A percentile compares a stretch with the other conserved stretches of the same genome.
phyloP scores from a whole-genome alignment of 2,888 invertebrate species.

The Xanthia icteritia region DNA sequence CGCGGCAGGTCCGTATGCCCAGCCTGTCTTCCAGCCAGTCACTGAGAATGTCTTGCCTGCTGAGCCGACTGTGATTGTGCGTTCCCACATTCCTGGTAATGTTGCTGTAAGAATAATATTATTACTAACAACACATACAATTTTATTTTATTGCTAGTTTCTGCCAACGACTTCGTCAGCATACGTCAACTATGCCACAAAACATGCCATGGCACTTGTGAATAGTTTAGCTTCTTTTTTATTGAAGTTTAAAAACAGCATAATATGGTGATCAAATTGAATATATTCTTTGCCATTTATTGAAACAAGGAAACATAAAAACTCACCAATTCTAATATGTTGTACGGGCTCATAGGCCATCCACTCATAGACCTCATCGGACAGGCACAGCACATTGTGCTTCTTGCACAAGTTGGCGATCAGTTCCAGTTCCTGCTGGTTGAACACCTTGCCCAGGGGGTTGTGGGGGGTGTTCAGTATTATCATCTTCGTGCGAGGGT shows the following conservation, averaged over 20 bases:
- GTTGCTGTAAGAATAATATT: slow-evolving; percentile 90
- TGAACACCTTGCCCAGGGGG: slow-evolving; percentile 97
- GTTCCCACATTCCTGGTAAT: slow-evolving; percentile 99
- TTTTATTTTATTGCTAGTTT: no score
- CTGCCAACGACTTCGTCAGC: no score
- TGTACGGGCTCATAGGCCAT: slow-evolving; percentile 95
- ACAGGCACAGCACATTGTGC: slow-evolving; percentile 97
- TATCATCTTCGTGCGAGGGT: slow-evolving; percentile 96
- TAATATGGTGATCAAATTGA: no score
- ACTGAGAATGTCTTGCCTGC: slow-evolving; percentile 99
- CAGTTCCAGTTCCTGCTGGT: slow-evolving; percentile 91
- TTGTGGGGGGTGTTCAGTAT: slow-evolving; percentile 99
- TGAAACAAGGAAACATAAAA: neutral
- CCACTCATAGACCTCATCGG: slow-evolving; percentile 99
- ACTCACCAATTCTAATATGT: slow-evolving; percentile 97
- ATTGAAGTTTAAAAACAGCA: no score
- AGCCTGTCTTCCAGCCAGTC: slow-evolving; percentile 99
- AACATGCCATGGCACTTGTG: no score
- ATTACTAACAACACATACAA: no score
- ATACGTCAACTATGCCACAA: no score
- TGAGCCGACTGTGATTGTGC: slow-evolving; percentile 98
- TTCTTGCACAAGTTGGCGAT: slow-evolving; percentile 97
- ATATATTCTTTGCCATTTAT: no score
- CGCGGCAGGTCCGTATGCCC: slow-evolving; percentile 97
- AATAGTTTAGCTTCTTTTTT: no score